Percentiles rank a stretch among this genome's conserved stretches.
Evolutionary conservation across 2,888 invertebrate genomes (phyloP).

Genomic region (Noctuana brunneofusca): DNA sequence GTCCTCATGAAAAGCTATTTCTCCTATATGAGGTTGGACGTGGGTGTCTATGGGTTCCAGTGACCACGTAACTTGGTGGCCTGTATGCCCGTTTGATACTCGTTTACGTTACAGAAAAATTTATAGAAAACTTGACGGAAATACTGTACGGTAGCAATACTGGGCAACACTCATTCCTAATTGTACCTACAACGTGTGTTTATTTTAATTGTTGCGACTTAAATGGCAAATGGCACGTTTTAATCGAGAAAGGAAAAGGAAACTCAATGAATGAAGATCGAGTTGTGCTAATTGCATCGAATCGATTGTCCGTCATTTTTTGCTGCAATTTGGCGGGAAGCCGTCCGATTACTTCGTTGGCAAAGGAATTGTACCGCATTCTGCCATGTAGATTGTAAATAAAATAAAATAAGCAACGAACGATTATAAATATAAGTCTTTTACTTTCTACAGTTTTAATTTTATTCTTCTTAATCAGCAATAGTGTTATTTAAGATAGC

Average conservation of each 20-base stretch:
- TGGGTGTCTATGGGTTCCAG: too few relatives aligned
- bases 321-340: conserved; percentile 20
- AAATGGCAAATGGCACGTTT: conserved; percentile 6
- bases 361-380: conserved; percentile 10
- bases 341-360: neutral
- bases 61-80: too few relatives aligned
- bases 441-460: too few relatives aligned
- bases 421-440: neutral
- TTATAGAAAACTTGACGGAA: too few relatives aligned
- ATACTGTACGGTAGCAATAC: too few relatives aligned
- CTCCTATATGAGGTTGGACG: too few relatives aligned
- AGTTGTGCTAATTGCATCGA: conserved; percentile 14
- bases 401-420: neutral
- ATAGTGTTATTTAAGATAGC: too few relatives aligned
- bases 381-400: conserved; percentile 9
- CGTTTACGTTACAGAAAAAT: too few relatives aligned
- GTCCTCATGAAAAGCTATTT: too few relatives aligned
- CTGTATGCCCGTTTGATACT: too few relatives aligned
- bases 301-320: conserved; percentile 28
- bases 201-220: conserved; percentile 10
- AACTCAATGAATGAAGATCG: conserved; percentile 20
- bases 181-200: conserved; percentile 1
- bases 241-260: conserved; percentile 14
- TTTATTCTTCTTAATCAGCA: too few relatives aligned
- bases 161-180: neutral